Base-by-base conservation (phyloP, 2,888 invertebrate genomes). In the Hemithea aestivaria region DNA sequence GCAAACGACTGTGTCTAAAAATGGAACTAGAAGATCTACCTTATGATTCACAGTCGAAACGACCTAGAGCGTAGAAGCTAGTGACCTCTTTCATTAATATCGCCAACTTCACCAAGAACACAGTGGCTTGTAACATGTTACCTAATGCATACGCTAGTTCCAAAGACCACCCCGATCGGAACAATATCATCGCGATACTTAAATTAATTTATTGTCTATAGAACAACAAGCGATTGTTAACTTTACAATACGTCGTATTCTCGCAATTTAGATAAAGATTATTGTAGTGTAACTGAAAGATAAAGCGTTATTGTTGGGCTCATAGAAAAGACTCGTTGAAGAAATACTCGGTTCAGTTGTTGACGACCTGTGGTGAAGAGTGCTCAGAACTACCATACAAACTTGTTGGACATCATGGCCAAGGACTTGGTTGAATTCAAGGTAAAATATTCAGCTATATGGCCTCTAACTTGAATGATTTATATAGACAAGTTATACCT, bases 191-290 rank as follows among this genome's bases (percentile, higher is more conserved):
- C 61, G 52, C 45, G 45, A 64, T 65, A 68, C 60, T 62, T 73
- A 56, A 68, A 76, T 72, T 68, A 53, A 53, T 75, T 73, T 71
- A 78, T 69, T 70, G 60, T 68, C 37, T 43, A 52, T 40, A 33
- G 51, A 54, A 64, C 65, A 69, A 63, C 54, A 57, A 25, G 55
- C 58, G 61, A 67, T 62, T 67, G 59, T 68, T 66, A 68, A 60
- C 57, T 73, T 69, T 72, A 75, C 67, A 64, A 62, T 62, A 60
- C 51, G 58, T 62, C 48, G 49, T 56, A 51, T 54, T 53, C 61
- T 33, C 57, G 72, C 59, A 71, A 81, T 81, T 78, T 73, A 81
- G 80, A 82, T 82, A 82, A 76, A 73, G 66, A 71, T 72, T 70
- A 71, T n/a, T 48, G 63, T 63, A 61, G 73, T 75, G 58, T 56